Evolutionary conservation across 2,797 vertebrate genomes (phyloP).

Genomic region (Pseudotriccus pelzelni): DNA sequence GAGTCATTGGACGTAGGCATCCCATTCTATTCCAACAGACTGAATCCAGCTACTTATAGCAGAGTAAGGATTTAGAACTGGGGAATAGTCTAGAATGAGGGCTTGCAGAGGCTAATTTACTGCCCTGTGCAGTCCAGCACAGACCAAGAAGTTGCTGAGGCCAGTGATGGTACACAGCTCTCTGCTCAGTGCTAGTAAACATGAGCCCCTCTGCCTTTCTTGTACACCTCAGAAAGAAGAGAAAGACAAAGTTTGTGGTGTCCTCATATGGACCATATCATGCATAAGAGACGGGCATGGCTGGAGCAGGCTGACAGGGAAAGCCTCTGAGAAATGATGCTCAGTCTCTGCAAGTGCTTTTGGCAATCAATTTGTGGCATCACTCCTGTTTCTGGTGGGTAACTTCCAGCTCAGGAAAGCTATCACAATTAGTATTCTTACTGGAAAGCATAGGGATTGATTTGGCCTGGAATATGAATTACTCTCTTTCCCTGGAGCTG

Average conservation of each 20-base stretch:
- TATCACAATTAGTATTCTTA: background rate
- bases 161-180: background rate
- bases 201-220: background rate
- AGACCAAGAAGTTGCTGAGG: background rate
- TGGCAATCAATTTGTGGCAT: background rate
- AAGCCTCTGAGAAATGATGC: background rate
- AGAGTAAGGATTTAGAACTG: background rate
- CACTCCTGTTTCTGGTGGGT: background rate
- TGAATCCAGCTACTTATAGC: background rate
- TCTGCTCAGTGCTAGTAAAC: background rate
- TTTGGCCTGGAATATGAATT: background rate
- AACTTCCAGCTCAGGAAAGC: background rate
- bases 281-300: fast-evolving
- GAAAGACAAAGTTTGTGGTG: background rate
- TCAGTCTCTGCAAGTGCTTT: background rate
- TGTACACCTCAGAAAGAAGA: background rate
- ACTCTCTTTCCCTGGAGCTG: background rate
- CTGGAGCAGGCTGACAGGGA: background rate
- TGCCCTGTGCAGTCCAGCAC: background rate
- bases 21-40: background rate
- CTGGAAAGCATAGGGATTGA: slow-evolving; percentile 6
- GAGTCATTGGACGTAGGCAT: background rate
- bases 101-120: background rate
- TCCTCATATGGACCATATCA: background rate
- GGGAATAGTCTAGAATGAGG: background rate